Conservation (phyloP, 2,797 vertebrate species). For the Dendrocincla tyrannina region DNA sequence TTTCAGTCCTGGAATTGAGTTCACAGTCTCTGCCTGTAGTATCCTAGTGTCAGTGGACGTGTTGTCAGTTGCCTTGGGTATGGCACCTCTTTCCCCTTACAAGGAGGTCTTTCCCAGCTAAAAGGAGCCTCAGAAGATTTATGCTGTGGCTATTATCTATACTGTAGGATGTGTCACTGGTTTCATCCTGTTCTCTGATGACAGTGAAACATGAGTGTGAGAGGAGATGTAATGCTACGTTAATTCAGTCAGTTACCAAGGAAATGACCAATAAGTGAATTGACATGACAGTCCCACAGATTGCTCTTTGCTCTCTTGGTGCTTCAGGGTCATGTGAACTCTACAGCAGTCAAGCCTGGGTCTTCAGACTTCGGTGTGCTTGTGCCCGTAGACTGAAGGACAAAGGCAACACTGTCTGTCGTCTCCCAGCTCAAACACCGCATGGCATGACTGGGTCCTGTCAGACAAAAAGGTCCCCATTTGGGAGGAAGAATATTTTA, state of each 20-base stretch:
- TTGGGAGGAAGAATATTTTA: neutral
- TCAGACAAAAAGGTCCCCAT: neutral
- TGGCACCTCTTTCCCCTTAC: neutral
- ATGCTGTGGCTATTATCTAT: neutral
- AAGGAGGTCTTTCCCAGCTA: neutral
- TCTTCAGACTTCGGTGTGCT: neutral
- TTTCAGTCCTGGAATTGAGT: neutral
- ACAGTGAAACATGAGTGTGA: neutral
- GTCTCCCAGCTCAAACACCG: neutral
- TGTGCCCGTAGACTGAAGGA: neutral
- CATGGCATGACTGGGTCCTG: neutral
- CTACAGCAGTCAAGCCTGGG: rapidly evolving
- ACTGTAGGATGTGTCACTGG: neutral
- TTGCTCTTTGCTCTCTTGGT: neutral
- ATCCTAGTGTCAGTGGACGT: neutral
- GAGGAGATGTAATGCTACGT: neutral
- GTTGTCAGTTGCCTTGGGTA: neutral
- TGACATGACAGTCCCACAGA: neutral
- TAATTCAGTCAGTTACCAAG: neutral
- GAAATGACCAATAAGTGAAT: neutral
- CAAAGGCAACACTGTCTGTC: neutral
- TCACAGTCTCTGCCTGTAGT: neutral
- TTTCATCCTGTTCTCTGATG: neutral
- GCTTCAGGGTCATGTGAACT: neutral
- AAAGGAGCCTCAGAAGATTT: neutral